A percentile compares a stretch with the other conserved stretches of the same genome.
These are phyloP conservation scores for Vulpes lagopus DNA, from an alignment of 2,113 vertebrate species.

Conservation along the genomic window DNA sequence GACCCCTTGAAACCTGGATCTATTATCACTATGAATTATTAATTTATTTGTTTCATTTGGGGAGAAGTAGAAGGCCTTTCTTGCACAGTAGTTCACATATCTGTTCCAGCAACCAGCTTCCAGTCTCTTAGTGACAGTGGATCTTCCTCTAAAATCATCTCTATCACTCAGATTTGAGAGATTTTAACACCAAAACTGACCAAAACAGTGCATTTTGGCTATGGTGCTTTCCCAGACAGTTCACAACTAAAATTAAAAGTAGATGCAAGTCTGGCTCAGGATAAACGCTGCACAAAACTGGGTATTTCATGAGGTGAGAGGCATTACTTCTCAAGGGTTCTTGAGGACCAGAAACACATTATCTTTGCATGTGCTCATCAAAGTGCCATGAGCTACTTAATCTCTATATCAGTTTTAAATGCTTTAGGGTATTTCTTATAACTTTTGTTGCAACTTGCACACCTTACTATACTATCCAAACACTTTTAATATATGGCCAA, in stretches of 20 bases:
- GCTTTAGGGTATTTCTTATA: constrained; percentile 34
- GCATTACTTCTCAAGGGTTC: neutral
- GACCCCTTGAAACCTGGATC: neutral
- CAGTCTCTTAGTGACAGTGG: neutral
- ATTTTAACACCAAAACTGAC: constrained; percentile 55
- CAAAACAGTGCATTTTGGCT: constrained; percentile 44
- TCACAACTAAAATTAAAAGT: constrained; percentile 44
- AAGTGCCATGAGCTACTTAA: neutral
- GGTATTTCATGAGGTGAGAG: constrained; percentile 11
- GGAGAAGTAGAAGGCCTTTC: constrained; percentile 35
- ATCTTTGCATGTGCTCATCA: constrained; percentile 19
- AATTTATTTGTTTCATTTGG: constrained; percentile 27
- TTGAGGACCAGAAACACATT: constrained; percentile 5
- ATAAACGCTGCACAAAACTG: neutral
- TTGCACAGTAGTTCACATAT: neutral
- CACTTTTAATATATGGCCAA: constrained; percentile 5
- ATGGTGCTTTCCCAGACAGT: constrained; percentile 19
- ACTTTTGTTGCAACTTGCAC: constrained; percentile 34
- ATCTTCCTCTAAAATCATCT: constrained; percentile 13
- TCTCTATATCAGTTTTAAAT: constrained; percentile 55
- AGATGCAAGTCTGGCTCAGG: constrained; percentile 2
- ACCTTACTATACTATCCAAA: neutral
- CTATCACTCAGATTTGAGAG: neutral
- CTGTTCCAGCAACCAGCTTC: constrained; percentile 39
- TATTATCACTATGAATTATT: constrained; percentile 32